A percentile compares a stretch with the other conserved stretches of the same genome.
These are phyloP conservation scores for Neelides folsomi DNA, from an alignment of 2,888 invertebrate genomes.

Conservation along the genomic window DNA sequence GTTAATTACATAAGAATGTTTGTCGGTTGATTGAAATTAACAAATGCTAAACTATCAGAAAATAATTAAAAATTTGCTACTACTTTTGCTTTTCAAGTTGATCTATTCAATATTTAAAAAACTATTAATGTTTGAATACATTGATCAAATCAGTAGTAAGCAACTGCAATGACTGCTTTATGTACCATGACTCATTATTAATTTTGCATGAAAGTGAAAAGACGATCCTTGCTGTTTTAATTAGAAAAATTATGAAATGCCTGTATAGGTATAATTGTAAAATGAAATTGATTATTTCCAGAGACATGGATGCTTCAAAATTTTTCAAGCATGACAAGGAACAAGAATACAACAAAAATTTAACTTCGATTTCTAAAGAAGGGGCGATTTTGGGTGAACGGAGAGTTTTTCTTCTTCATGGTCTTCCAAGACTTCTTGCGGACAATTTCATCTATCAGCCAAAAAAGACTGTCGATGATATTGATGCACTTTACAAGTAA, in stretches of 20 bases:
- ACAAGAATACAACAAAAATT: conserved; percentile 18
- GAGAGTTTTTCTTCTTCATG: conserved; percentile 18
- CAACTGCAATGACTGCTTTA: not conserved
- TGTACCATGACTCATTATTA: not conserved
- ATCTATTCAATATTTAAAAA: too few relatives aligned
- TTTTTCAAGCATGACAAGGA: conserved; percentile 23
- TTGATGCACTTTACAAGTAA: conserved; percentile 7
- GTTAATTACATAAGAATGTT: too few relatives aligned
- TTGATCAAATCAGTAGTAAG: too few relatives aligned
- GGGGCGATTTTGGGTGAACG: conserved; percentile 25
- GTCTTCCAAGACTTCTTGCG: conserved; percentile 21
- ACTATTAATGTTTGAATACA: too few relatives aligned
- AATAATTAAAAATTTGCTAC: not conserved
- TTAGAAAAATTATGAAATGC: not conserved
- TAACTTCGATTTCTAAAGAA: conserved; percentile 12
- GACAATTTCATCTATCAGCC: conserved; percentile 26
- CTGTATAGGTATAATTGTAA: not conserved
- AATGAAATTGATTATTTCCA: conserved; percentile 7
- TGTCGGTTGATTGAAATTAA: too few relatives aligned
- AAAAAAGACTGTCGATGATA: conserved; percentile 10
- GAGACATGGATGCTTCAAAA: conserved; percentile 18
- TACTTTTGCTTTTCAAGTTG: too few relatives aligned
- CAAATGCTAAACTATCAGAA: not conserved
- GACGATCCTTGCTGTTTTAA: too few relatives aligned
- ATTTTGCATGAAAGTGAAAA: too few relatives aligned